Percentiles rank a stretch among this genome's conserved stretches.
Evolutionary conservation across 1,140 invertebrate genomes (phyloP).

Genomic region (Psix sp.): DNA sequence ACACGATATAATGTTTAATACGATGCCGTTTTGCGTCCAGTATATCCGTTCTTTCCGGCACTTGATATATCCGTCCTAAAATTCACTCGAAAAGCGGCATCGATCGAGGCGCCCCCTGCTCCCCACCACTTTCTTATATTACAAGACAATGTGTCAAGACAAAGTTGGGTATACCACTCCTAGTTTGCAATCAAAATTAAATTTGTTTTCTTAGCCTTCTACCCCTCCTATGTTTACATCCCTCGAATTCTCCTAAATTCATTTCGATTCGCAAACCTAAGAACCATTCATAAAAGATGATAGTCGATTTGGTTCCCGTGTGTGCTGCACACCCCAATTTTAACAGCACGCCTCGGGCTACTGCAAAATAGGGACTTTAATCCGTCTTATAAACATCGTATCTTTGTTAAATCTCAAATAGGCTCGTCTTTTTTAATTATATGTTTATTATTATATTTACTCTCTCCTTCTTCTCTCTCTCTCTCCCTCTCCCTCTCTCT

Average conservation of each 20-base stretch:
- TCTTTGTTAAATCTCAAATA: slow-evolving; percentile 24
- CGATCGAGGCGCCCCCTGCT: slow-evolving; percentile 24
- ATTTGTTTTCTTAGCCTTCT: neutral
- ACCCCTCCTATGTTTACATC: neutral
- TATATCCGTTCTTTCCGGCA: slow-evolving; percentile 29
- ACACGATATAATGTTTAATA: slow-evolving; percentile 46
- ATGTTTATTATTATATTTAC: too few species aligned
- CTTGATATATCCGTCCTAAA: slow-evolving; percentile 37
- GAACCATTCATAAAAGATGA: slow-evolving; percentile 44
- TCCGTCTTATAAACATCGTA: slow-evolving; percentile 37
- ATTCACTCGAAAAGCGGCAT: slow-evolving; percentile 30
- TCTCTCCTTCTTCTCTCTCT: too few species aligned
- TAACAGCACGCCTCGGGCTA: slow-evolving; percentile 31
- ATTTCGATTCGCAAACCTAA: slow-evolving; percentile 27
- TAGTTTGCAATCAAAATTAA: slow-evolving; percentile 17
- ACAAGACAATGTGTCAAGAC: slow-evolving; percentile 17
- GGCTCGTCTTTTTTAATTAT: slow-evolving; percentile 12
- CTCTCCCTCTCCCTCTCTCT: too few species aligned
- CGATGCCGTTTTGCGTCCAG: slow-evolving; percentile 22
- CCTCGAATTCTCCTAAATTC: slow-evolving; percentile 23
- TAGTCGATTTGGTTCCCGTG: slow-evolving; percentile 10
- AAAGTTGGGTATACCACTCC: slow-evolving; percentile 8
- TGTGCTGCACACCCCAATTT: slow-evolving; percentile 38
- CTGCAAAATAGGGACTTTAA: slow-evolving; percentile 35
- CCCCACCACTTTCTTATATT: slow-evolving; percentile 1